Conservation (phyloP, 2,113 vertebrate genomes). For the Perca schrenkii region DNA sequence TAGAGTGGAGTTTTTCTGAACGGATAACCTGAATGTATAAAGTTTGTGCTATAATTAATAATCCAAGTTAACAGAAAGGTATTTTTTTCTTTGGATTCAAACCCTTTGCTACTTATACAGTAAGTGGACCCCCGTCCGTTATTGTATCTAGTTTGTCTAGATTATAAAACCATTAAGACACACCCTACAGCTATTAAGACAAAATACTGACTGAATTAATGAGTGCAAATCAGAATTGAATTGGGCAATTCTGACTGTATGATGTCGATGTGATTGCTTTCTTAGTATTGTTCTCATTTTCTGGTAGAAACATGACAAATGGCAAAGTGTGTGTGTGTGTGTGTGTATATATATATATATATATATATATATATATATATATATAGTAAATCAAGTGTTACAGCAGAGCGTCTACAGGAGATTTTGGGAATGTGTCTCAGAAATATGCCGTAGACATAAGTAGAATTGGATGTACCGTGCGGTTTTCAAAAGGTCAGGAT, state of each 20-base stretch:
- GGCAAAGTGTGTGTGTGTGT: slow-evolving; percentile 1
- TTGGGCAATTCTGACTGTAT: slow-evolving; percentile 5
- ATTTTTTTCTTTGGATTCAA: slow-evolving; percentile 52
- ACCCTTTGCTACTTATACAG: slow-evolving; percentile 25
- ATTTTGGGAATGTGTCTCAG: slow-evolving; percentile 48
- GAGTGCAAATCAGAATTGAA: slow-evolving; percentile 36
- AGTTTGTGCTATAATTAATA: slow-evolving; percentile 32
- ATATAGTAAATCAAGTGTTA: slow-evolving; percentile 31
- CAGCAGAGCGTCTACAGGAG: slow-evolving; percentile 31
- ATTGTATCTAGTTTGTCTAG: slow-evolving; percentile 24
- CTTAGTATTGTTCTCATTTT: slow-evolving; percentile 15
- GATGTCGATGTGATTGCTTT: neutral
- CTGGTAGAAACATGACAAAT: slow-evolving; percentile 34
- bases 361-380: neutral
- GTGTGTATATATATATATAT: too few relatives aligned
- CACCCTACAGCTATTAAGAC: slow-evolving; percentile 41
- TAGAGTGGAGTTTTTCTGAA: slow-evolving; percentile 22
- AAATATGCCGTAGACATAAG: slow-evolving; percentile 16
- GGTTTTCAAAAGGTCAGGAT: slow-evolving; percentile 10
- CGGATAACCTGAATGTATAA: slow-evolving; percentile 16
- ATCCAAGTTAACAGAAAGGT: slow-evolving; percentile 13
- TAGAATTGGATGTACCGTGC: slow-evolving; percentile 5
- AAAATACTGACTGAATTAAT: slow-evolving; percentile 54
- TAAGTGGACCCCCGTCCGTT: slow-evolving; percentile 20
- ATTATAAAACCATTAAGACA: slow-evolving; percentile 48